Evolutionary conservation across 2,888 invertebrate genomes (phyloP).

Genomic region (Zygothrica quintamaculata): DNA sequence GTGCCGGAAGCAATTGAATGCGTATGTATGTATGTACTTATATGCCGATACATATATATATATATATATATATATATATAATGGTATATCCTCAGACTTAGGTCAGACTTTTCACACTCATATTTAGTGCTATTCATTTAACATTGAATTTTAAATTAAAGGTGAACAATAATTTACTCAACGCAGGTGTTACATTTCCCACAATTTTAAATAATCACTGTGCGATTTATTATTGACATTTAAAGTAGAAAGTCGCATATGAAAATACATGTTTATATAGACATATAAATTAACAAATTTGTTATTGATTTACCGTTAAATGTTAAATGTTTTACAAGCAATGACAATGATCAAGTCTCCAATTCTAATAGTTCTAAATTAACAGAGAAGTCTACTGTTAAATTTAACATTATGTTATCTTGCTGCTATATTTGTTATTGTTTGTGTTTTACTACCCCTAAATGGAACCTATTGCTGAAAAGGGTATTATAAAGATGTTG

Average conservation of each 20-base stretch:
- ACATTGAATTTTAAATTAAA: constrained; percentile 12
- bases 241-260: no score
- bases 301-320: constrained; percentile 7
- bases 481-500: background rate
- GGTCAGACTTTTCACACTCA: background rate
- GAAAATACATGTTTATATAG: no score
- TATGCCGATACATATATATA: no score
- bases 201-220: constrained; percentile 41
- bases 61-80: no score
- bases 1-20: constrained; percentile 24
- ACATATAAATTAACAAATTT: constrained; percentile 1
- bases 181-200: constrained; percentile 51
- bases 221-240: constrained; percentile 34
- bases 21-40: no score
- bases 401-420: background rate
- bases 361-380: background rate
- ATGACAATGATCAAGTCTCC: background rate
- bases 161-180: constrained; percentile 1
- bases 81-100: background rate
- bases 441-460: background rate
- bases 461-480: no score
- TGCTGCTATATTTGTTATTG: constrained; percentile 3
- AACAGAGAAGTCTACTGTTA: background rate
- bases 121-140: constrained; percentile 17
- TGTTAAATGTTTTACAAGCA: background rate